These are phyloP conservation scores for Andricus quercusramuli DNA, from an alignment of 2,888 invertebrate genomes.

Conservation along the genomic window DNA sequence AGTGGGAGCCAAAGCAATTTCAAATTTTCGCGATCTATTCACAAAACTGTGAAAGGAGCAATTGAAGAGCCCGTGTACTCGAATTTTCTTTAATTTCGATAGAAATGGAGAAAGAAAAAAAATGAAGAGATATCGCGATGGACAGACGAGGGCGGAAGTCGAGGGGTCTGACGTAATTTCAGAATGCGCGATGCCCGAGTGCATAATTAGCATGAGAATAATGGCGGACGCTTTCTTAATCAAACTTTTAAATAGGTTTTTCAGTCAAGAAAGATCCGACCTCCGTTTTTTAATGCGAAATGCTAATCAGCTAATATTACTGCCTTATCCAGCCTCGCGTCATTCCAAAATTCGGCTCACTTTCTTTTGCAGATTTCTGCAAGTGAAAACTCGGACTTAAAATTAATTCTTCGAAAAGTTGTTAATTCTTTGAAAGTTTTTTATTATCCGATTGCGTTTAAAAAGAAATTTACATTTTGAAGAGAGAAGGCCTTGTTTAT, in stretches of 20 bases:
- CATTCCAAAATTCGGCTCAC: conserved; percentile 29
- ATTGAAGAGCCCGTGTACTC: conserved; percentile 32
- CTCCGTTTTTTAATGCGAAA: conserved; percentile 68
- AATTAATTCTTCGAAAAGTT: conserved; percentile 48
- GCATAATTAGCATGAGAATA: conserved; percentile 78
- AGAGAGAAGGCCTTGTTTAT: neutral
- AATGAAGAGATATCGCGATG: conserved; percentile 41
- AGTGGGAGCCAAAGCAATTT: conserved; percentile 37
- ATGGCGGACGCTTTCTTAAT: conserved; percentile 74
- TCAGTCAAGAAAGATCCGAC: conserved; percentile 55
- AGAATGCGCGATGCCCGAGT: conserved; percentile 60
- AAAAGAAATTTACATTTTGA: neutral
- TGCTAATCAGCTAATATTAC: conserved; percentile 72
- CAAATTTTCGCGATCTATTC: conserved; percentile 40
- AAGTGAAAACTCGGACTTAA: conserved; percentile 60
- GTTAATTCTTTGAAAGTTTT: neutral
- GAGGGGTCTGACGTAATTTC: conserved; percentile 66
- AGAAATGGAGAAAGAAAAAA: conserved; percentile 35
- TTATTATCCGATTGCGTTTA: neutral
- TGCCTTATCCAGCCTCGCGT: conserved; percentile 68
- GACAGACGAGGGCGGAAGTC: conserved; percentile 48
- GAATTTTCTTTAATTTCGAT: conserved; percentile 39
- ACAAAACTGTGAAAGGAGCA: conserved; percentile 42
- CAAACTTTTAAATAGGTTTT: conserved; percentile 78
- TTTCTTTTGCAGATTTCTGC: conserved; percentile 44